Conservation (phyloP, 1,140 invertebrate genomes). For the Teleopsis dalmanni region DNA sequence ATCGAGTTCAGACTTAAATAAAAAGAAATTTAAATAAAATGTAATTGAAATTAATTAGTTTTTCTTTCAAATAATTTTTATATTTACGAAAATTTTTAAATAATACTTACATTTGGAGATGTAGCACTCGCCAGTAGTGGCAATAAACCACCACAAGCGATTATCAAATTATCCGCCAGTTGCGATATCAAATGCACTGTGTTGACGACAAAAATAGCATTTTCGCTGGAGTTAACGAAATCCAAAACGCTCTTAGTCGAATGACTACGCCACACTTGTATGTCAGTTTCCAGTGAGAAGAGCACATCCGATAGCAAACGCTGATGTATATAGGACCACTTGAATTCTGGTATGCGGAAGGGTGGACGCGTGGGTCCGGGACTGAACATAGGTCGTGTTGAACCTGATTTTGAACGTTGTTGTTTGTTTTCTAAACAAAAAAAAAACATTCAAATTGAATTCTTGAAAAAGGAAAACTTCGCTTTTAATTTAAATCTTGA, state of each 20-base stretch:
- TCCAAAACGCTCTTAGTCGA: constrained; percentile 95
- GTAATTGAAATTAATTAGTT: too few species aligned
- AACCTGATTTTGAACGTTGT: constrained; percentile 51
- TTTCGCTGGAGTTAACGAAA: constrained; percentile 96
- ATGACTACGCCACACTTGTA: constrained; percentile 85
- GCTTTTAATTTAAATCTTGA: neutral
- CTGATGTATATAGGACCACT: constrained; percentile 99
- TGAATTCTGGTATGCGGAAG: constrained; percentile 98
- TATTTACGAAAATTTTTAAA: neutral
- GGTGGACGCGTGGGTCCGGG: constrained; percentile 91
- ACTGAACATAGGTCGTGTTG: constrained; percentile 81
- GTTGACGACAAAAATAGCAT: constrained; percentile 98
- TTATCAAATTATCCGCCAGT: constrained; percentile 96
- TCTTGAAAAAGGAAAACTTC: neutral
- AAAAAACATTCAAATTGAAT: too few species aligned
- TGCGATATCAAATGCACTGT: constrained; percentile 98
- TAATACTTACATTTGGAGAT: constrained; percentile 84
- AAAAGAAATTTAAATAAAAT: too few species aligned
- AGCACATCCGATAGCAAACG: constrained; percentile 91
- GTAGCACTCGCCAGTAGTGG: constrained; percentile 96
- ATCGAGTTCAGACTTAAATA: constrained; percentile 86
- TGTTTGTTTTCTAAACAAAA: constrained; percentile 14
- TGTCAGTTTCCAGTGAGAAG: constrained; percentile 94
- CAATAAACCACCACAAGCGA: constrained; percentile 94
- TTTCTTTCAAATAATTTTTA: neutral